Conservation (phyloP, 2,888 invertebrate species). For the Cataglyphis cursor region DNA sequence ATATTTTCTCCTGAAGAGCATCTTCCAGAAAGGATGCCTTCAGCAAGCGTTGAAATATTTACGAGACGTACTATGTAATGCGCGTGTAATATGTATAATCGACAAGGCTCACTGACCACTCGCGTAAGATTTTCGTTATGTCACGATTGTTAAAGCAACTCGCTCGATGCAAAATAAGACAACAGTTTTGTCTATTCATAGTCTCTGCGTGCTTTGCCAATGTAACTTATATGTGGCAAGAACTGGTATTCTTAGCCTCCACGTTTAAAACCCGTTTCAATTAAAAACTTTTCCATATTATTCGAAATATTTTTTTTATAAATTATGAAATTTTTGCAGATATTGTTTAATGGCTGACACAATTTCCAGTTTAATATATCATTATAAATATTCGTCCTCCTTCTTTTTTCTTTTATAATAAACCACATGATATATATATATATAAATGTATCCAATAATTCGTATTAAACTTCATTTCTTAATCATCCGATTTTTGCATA, state of each 20-base stretch:
- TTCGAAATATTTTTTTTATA: background rate
- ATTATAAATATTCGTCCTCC: slow-evolving; percentile 68
- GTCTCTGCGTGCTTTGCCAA: background rate
- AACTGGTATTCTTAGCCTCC: background rate
- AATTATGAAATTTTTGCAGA: background rate
- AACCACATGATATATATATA: background rate
- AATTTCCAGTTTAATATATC: slow-evolving; percentile 62
- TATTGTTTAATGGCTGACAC: slow-evolving; percentile 55
- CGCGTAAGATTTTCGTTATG: background rate
- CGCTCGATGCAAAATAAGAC: background rate
- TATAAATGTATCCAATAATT: background rate
- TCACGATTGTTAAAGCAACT: background rate
- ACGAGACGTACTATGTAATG: background rate
- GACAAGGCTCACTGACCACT: slow-evolving; percentile 14
- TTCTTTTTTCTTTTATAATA: background rate
- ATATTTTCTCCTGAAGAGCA: background rate
- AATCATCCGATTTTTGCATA: background rate
- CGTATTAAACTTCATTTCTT: slow-evolving; percentile 34
- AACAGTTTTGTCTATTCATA: background rate
- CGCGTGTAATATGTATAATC: background rate
- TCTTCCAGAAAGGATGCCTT: background rate
- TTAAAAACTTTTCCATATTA: background rate
- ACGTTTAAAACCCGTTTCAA: background rate
- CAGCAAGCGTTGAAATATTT: background rate
- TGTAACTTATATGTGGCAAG: background rate